These are phyloP conservation scores for Antrozous pallidus DNA, from an alignment of 2,797 vertebrate species.

Conservation along the genomic window DNA sequence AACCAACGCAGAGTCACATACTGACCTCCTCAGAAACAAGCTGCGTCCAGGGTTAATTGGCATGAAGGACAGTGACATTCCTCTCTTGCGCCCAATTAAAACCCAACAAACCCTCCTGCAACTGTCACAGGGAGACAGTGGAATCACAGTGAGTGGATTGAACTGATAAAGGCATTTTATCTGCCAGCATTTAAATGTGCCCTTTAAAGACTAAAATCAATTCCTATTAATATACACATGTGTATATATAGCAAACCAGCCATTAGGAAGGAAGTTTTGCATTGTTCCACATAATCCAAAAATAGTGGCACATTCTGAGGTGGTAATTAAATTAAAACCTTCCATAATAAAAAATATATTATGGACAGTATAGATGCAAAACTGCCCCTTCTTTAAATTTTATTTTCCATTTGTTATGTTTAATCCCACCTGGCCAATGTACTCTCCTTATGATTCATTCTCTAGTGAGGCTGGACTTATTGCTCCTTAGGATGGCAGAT, in stretches of 20 bases:
- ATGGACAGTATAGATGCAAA: conserved; percentile 6
- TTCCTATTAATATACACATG: neutral
- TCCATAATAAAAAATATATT: conserved; percentile 29
- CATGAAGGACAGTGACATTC: conserved; percentile 12
- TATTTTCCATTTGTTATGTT: conserved; percentile 58
- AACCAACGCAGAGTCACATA: neutral
- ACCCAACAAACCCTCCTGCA: neutral
- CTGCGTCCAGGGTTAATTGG: neutral
- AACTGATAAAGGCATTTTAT: conserved; percentile 47
- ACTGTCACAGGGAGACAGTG: conserved; percentile 1
- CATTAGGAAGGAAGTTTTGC: conserved; percentile 27
- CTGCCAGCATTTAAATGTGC: conserved; percentile 52
- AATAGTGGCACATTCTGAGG: conserved; percentile 10
- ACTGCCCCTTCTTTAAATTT: conserved; percentile 33
- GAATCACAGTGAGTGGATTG: neutral
- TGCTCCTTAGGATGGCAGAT: conserved; percentile 45
- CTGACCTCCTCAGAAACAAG: neutral
- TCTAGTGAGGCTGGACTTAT: conserved; percentile 21
- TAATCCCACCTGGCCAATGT: conserved; percentile 29
- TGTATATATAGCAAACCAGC: conserved; percentile 16
- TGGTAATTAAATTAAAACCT: conserved; percentile 50
- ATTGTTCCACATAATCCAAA: conserved; percentile 29
- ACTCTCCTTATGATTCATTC: conserved; percentile 46
- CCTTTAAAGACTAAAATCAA: conserved; percentile 59
- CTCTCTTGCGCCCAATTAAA: conserved; percentile 59